phyloP scores from a whole-genome alignment of 2,888 invertebrate species.

The Cantharis rustica region DNA sequence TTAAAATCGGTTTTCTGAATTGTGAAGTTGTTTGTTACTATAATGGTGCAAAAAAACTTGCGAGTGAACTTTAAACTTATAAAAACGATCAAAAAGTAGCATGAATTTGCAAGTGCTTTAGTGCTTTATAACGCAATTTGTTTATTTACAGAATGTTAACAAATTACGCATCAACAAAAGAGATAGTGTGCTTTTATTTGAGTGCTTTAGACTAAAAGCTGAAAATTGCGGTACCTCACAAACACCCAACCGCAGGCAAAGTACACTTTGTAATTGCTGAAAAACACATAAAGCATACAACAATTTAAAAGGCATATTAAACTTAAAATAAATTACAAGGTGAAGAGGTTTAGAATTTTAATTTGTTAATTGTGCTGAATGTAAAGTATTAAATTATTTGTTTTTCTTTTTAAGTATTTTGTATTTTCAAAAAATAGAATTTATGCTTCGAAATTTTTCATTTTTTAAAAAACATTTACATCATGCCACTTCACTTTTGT shows the following conservation, averaged over 20 bases:
- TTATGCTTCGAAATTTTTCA: not conserved
- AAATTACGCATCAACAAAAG: conserved; percentile 16
- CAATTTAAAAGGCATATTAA: conserved; percentile 21
- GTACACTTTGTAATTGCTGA: conserved; percentile 81
- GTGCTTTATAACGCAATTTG: not conserved
- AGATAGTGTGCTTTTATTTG: conserved; percentile 13
- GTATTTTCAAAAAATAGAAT: not conserved
- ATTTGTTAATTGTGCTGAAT: not conserved
- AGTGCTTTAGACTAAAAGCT: conserved; percentile 28
- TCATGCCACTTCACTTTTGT: conserved; percentile 16
- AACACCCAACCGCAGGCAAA: conserved; percentile 86
- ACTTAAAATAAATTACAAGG: conserved; percentile 10
- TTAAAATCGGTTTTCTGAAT: not conserved
- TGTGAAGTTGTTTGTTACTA: not conserved
- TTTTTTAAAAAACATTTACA: conserved; percentile 15
- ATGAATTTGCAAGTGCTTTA: not conserved
- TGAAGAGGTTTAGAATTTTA: conserved; percentile 4
- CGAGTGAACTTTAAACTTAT: not conserved
- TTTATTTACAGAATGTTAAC: conserved; percentile 5
- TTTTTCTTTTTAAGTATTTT: not conserved
- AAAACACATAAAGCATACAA: conserved; percentile 53
- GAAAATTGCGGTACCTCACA: conserved; percentile 71
- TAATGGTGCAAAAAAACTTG: not conserved
- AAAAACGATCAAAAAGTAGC: not conserved
- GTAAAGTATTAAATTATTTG: conserved; percentile 1